Conservation (phyloP, 2,888 invertebrate genomes). For the Cephus spinipes region DNA sequence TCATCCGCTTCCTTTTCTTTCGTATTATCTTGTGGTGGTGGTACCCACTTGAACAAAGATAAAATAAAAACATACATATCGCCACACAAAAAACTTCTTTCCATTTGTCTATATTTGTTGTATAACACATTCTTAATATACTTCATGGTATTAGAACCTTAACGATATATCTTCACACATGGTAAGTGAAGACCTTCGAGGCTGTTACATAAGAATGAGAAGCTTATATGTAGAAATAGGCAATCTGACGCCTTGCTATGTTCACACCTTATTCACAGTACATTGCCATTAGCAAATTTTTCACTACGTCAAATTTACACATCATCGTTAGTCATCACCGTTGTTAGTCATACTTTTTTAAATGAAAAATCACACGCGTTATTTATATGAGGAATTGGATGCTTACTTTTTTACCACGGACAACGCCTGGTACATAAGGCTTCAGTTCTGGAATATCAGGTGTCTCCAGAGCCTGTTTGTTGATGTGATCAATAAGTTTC, state of each 20-base stretch:
- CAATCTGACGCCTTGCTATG: background rate
- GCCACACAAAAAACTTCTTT: background rate
- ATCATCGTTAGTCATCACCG: background rate
- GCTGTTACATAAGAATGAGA: background rate
- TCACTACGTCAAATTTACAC: background rate
- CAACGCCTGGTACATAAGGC: constrained; percentile 90
- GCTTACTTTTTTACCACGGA: constrained; percentile 89
- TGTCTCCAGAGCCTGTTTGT: constrained; percentile 97
- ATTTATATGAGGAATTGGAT: background rate
- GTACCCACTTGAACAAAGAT: constrained; percentile 77
- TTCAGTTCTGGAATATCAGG: constrained; percentile 97
- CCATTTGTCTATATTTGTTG: background rate
- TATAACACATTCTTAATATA: background rate
- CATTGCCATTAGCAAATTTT: background rate
- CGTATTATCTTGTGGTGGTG: constrained; percentile 77
- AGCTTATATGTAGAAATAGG: background rate
- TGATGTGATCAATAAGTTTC: constrained; percentile 95
- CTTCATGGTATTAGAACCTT: background rate
- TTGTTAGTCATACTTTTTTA: background rate
- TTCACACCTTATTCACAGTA: background rate
- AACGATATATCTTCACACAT: background rate
- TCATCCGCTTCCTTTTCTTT: constrained; percentile 87
- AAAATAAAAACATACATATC: background rate
- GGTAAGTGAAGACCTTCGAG: background rate
- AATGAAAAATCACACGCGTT: background rate